Base-by-base conservation (phyloP, 2,888 invertebrate genomes). In the Drosophila mercatorum region DNA sequence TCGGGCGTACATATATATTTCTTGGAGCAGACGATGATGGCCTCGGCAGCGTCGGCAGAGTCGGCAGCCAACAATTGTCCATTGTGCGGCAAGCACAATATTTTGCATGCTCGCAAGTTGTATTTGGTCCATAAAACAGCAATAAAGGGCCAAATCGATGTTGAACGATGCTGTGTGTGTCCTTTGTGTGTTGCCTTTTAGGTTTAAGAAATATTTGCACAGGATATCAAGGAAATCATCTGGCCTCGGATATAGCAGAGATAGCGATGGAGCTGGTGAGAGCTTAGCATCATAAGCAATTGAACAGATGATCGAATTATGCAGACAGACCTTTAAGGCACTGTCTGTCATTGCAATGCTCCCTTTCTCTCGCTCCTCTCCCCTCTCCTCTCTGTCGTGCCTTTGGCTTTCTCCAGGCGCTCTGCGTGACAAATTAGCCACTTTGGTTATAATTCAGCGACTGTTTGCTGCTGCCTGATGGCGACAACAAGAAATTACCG, bases 401-500 rank as follows among this genome's bases (percentile, higher is more conserved):
- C 55, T 49, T 41, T 17, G 67, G 36, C 4, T 64, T 44, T 28
- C 41, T 47, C 38, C 60, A 44, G 63, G 63, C 53, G 58, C 58
- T 56, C 66, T 59, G 72, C 68, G 80, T 86, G 87, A 86, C 86
- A 86, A 86, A 86, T 88, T 87, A 88, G 87, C 79, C 81, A 87
- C 87, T 88, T 87, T 88, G 79, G 73, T 72, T 81, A 84, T 89
- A 86, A 86, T 89, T 88, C 87, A 77, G 81, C 80, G 71, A 72
- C 73, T 74, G 70, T 58, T 64, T 58, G 68, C 62, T 57, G 60
- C 67, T 77, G 80, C 70, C 77, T 81, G 86, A 77, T 74, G 83
- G 79, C 87, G 87, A 83, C 89, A 87, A 87, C 87, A 89, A 88
- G 89, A 86, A 86, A 86, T 86, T 87, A 88, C 86, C 86, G 79